phyloP scores from a whole-genome alignment of 2,113 vertebrate species.

The Nesogale talazaci region DNA sequence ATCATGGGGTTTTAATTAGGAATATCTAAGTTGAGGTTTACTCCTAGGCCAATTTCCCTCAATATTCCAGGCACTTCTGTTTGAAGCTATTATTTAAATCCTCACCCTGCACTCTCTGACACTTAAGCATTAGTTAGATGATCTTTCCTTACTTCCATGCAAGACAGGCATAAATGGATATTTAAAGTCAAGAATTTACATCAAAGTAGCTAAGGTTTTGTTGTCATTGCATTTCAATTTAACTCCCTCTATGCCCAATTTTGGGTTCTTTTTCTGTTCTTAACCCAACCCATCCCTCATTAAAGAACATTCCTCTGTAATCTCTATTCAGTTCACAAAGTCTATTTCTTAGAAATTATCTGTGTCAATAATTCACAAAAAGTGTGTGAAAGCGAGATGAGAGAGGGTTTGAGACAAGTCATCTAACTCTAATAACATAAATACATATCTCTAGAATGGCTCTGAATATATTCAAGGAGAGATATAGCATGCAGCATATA shows the following conservation, averaged over 20 bases:
- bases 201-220: neutral
- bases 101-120: neutral
- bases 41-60: too few relatives aligned
- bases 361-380: neutral
- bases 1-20: too few relatives aligned
- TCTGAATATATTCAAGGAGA: too few relatives aligned
- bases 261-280: neutral
- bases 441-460: too few relatives aligned
- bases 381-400: neutral
- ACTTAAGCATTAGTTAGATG: neutral
- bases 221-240: neutral
- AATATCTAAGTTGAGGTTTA: too few relatives aligned
- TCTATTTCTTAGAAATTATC: neutral
- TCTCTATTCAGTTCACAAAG: neutral
- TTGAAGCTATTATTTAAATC: too few relatives aligned
- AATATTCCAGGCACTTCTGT: too few relatives aligned
- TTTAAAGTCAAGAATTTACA: neutral
- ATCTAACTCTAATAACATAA: too few relatives aligned
- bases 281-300: neutral
- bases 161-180: neutral
- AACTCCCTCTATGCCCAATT: neutral
- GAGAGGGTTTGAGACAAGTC: neutral
- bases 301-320: neutral
- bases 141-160: neutral
- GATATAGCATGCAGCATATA: neutral